Evolutionary conservation across 1,140 invertebrate species (phyloP).

Genomic region (Zaprionus taronus): DNA sequence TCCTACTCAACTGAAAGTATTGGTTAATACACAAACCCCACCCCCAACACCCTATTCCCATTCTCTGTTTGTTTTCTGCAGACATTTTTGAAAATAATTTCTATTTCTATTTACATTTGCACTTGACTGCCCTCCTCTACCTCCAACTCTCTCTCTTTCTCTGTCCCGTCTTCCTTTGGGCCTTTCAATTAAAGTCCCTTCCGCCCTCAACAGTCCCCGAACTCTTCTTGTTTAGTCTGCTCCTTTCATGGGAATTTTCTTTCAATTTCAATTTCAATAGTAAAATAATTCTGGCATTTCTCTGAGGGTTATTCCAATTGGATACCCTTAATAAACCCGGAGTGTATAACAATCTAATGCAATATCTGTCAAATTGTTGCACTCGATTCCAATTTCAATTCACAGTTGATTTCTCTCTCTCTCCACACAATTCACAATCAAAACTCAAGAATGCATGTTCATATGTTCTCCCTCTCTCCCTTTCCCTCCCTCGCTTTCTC

Average conservation of each 20-base stretch:
- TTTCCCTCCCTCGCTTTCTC: not conserved
- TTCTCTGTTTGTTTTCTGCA: not conserved
- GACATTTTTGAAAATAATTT: not conserved
- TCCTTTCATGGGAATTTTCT: not conserved
- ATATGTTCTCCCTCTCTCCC: not conserved
- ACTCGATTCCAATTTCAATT: not conserved
- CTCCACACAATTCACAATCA: not conserved
- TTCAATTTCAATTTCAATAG: not conserved
- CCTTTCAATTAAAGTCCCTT: not conserved
- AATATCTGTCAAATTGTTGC: constrained; percentile 1
- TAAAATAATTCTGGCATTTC: not conserved
- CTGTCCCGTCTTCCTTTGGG: not conserved
- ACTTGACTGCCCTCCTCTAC: not conserved
- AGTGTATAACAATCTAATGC: not conserved
- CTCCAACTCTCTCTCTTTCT: not conserved
- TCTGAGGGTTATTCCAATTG: not conserved
- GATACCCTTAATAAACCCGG: not conserved
- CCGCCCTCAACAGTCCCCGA: too few relatives aligned
- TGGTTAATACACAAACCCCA: too few relatives aligned
- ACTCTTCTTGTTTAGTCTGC: not conserved
- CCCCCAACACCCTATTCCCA: too few relatives aligned
- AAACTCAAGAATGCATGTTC: not conserved
- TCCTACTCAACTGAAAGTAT: too few relatives aligned
- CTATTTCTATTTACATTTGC: not conserved
- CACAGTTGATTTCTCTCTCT: not conserved